A percentile compares a stretch with the other conserved stretches of the same genome.
Conservation (phyloP, 2,888 invertebrate species). For the Cepaea hortensis region DNA sequence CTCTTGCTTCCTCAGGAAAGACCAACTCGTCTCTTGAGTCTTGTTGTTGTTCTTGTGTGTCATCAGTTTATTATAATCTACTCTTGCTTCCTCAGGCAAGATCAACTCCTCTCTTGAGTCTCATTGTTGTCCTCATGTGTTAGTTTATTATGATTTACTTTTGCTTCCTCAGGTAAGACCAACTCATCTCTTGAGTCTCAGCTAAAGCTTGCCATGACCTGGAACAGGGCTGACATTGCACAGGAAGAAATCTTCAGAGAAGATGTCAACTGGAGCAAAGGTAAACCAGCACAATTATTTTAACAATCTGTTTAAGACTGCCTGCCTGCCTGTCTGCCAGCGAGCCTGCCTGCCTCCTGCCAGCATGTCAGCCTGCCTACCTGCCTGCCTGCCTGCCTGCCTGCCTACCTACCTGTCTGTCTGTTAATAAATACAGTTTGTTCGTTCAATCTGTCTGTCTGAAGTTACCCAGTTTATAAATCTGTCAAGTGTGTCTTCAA, state of each 20-base stretch:
- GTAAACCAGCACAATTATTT: constrained; percentile 50
- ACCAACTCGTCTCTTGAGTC: constrained; percentile 49
- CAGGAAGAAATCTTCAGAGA: constrained; percentile 74
- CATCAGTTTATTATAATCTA: background rate
- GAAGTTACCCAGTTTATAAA: too few species aligned
- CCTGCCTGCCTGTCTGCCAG: too few species aligned
- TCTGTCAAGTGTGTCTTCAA: too few species aligned
- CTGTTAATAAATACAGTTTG: too few species aligned
- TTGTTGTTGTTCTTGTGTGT: background rate
- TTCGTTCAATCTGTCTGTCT: too few species aligned
- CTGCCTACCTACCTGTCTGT: too few species aligned
- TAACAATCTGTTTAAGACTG: background rate
- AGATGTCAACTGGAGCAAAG: constrained; percentile 68
- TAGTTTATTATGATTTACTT: background rate
- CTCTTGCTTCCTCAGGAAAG: constrained; percentile 9
- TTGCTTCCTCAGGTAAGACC: constrained; percentile 23
- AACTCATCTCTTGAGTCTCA: constrained; percentile 59
- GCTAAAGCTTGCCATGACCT: constrained; percentile 74
- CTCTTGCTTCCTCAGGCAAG: constrained; percentile 8
- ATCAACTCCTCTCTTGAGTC: constrained; percentile 49
- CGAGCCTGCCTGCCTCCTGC: too few species aligned
- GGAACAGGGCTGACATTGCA: constrained; percentile 76
- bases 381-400: too few species aligned
- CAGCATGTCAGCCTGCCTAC: too few species aligned
- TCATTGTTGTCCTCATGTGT: constrained; percentile 53